phyloP scores from a whole-genome alignment of 2,113 vertebrate species.

The Anarrhichthys ocellatus region DNA sequence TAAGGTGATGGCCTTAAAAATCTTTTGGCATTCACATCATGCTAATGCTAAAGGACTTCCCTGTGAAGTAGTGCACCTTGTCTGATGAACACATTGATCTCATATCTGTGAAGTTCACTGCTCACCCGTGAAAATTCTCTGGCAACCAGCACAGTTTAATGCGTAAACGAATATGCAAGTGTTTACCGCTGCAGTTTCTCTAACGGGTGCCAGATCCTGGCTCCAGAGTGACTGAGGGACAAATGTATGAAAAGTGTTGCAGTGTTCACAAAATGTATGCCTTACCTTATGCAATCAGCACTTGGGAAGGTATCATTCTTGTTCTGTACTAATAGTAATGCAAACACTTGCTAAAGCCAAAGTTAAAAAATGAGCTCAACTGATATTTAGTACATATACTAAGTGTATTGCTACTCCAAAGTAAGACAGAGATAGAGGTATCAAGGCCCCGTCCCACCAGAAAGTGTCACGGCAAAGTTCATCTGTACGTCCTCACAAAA shows the following conservation, averaged over 20 bases:
- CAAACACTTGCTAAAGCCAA: background rate
- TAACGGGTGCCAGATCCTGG: background rate
- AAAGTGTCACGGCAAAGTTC: no score
- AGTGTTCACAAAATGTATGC: background rate
- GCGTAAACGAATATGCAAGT: background rate
- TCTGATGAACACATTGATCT: background rate
- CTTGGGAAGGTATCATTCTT: background rate
- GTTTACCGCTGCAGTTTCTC: background rate
- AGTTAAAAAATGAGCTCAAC: background rate
- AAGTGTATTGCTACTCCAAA: no score
- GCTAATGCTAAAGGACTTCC: background rate
- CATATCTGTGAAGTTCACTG: constrained; percentile 17
- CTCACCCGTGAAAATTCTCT: constrained; percentile 3
- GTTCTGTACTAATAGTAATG: background rate
- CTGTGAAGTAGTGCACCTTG: background rate
- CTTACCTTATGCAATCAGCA: background rate
- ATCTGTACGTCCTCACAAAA: no score
- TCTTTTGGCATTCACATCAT: constrained; percentile 18
- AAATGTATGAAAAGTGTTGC: background rate
- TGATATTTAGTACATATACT: background rate
- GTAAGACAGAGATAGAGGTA: no score
- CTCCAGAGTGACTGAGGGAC: background rate
- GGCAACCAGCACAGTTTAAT: background rate
- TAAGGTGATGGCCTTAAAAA: background rate
- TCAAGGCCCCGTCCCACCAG: no score